A percentile compares a stretch with the other conserved stretches of the same genome.
These are phyloP conservation scores for Leptocoma aspasia DNA, from an alignment of 2,113 vertebrate species.

Conservation along the genomic window DNA sequence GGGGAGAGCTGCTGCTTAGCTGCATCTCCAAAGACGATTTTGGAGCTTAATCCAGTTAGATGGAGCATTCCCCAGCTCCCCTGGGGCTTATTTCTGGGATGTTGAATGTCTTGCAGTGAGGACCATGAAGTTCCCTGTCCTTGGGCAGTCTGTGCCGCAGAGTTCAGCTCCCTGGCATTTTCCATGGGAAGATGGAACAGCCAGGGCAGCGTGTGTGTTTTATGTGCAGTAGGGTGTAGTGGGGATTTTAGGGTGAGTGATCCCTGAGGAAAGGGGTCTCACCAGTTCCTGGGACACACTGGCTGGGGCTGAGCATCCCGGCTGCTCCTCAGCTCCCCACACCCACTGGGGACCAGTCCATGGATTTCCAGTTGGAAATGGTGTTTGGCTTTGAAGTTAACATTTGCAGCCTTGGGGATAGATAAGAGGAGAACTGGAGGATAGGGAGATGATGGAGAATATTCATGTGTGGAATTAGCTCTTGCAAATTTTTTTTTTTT, in stretches of 20 bases:
- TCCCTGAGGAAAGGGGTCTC: background rate
- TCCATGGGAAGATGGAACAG: background rate
- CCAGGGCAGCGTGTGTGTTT: accelerated
- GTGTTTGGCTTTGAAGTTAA: background rate
- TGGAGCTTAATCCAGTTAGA: background rate
- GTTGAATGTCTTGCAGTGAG: no score
- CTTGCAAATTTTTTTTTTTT: background rate
- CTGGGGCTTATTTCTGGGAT: background rate
- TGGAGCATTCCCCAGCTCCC: background rate
- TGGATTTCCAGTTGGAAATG: background rate
- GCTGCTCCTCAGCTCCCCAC: background rate
- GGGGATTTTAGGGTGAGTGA: background rate
- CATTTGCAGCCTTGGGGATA: background rate
- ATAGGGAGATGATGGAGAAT: background rate
- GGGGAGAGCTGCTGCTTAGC: background rate
- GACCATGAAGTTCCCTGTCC: background rate
- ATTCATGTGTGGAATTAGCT: background rate
- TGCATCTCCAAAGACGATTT: background rate
- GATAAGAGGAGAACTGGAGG: background rate
- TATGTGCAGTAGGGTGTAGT: accelerated
- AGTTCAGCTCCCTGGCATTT: accelerated
- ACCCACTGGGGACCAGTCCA: background rate
- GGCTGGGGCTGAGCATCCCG: background rate
- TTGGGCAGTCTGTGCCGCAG: accelerated
- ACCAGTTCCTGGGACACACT: accelerated